A percentile compares a stretch with the other conserved stretches of the same genome.
Evolutionary conservation across 2,888 invertebrate species (phyloP).

Genomic region (Mythimna loreyi): DNA sequence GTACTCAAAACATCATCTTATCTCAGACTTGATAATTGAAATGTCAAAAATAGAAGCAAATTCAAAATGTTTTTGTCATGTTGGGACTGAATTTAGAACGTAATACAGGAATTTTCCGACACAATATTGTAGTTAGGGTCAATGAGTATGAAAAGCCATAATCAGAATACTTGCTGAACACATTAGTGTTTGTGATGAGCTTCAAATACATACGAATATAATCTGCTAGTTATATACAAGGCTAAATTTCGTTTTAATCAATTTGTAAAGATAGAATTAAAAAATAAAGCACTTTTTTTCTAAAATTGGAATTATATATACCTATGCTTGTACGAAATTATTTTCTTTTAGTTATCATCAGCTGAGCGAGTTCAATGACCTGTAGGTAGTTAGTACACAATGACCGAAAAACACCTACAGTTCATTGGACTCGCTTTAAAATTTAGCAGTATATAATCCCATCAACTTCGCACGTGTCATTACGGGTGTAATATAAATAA

Average conservation of each 20-base stretch:
- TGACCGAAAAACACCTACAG: no score
- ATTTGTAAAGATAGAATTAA: no score
- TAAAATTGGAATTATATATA: no score
- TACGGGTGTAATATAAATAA: no score
- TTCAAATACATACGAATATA: background rate
- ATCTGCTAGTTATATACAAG: background rate
- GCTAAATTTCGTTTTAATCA: no score
- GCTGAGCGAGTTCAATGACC: no score
- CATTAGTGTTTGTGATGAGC: background rate
- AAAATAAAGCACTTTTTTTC: no score
- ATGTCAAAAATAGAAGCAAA: background rate
- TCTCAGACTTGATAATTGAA: background rate
- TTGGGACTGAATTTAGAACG: background rate
- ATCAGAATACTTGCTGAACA: conserved; percentile 2
- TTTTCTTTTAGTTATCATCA: no score
- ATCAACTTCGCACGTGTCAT: conserved; percentile 1
- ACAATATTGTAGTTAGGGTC: background rate
- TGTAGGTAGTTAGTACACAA: no score
- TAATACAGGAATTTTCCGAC: background rate
- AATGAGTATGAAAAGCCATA: background rate
- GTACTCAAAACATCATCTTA: background rate
- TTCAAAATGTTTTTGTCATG: background rate
- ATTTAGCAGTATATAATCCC: no score
- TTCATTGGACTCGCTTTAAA: no score
- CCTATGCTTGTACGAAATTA: no score